These are phyloP conservation scores for Parauchenoglanis punctatus DNA, from an alignment of 2,797 vertebrate species.

Conservation along the genomic window DNA sequence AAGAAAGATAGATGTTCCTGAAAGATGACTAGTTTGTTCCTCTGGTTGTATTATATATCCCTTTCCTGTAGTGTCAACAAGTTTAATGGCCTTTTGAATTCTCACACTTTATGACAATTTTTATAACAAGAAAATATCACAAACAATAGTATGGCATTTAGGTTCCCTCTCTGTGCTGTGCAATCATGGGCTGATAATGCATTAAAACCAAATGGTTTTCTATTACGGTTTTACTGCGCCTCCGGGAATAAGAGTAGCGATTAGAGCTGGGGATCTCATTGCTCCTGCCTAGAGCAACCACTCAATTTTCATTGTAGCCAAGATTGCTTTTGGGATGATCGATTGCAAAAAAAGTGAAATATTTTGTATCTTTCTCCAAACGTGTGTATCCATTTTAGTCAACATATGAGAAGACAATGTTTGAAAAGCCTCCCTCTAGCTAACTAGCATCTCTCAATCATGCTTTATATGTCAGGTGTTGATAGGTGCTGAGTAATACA, in stretches of 20 bases:
- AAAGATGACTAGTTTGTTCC: neutral
- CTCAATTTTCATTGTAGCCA: slow-evolving; percentile 33
- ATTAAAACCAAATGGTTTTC: slow-evolving; percentile 49
- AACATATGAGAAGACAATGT: slow-evolving; percentile 11
- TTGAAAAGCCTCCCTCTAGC: neutral
- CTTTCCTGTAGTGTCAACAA: slow-evolving; percentile 10
- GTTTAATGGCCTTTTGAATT: slow-evolving; percentile 40
- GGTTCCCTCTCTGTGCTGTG: slow-evolving; percentile 16
- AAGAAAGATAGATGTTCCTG: neutral
- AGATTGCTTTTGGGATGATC: slow-evolving; percentile 35
- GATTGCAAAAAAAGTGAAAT: slow-evolving; percentile 13
- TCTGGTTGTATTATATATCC: slow-evolving; percentile 12
- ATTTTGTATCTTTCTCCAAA: neutral
- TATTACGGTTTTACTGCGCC: slow-evolving; percentile 43
- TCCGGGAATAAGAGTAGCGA: slow-evolving; percentile 40
- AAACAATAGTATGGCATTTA: slow-evolving; percentile 19
- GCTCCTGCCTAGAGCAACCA: slow-evolving; percentile 14
- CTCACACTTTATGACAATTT: slow-evolving; percentile 18
- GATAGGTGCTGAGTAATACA: slow-evolving; percentile 38
- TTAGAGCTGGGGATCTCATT: slow-evolving; percentile 26
- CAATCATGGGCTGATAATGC: slow-evolving; percentile 31
- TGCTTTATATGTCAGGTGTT: slow-evolving; percentile 20
- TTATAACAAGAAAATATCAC: slow-evolving; percentile 3
- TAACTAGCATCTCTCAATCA: slow-evolving; percentile 19
- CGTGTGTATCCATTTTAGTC: neutral